A percentile compares a stretch with the other conserved stretches of the same genome.
Conservation (phyloP, 2,888 invertebrate genomes). For the Ellobium chinense region DNA sequence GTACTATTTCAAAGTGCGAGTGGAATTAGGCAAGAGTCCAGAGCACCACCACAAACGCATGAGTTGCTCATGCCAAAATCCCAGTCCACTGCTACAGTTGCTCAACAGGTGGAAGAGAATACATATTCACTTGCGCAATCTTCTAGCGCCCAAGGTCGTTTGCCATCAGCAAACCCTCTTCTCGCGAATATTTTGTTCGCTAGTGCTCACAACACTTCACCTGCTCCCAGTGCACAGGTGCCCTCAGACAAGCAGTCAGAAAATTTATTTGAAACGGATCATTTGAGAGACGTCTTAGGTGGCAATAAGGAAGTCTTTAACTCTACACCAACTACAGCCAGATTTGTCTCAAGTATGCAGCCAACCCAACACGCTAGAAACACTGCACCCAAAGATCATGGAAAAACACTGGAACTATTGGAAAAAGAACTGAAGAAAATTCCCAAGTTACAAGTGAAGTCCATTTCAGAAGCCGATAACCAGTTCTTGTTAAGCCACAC, state of each 20-base stretch:
- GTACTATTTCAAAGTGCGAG: no score
- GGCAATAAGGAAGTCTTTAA: no score
- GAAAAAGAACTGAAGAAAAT: background rate
- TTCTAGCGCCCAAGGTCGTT: no score
- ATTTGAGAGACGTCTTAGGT: no score
- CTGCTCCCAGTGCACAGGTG: background rate
- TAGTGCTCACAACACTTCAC: background rate
- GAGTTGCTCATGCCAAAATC: no score
- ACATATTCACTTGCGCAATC: no score
- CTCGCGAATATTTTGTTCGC: constrained; percentile 18
- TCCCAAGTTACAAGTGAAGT: background rate
- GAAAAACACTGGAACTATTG: background rate
- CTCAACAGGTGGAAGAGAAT: no score
- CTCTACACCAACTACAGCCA: no score
- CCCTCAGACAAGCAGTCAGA: background rate
- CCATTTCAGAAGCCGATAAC: background rate
- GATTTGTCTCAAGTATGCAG: background rate
- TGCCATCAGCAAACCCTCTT: constrained; percentile 20
- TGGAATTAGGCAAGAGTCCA: no score
- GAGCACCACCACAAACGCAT: no score
- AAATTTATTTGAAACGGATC: no score
- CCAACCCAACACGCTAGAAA: background rate
- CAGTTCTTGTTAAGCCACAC: background rate
- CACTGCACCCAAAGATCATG: background rate
- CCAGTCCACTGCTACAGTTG: no score